phyloP scores from a whole-genome alignment of 2,888 invertebrate species.

The Acanthosoma haemorrhoidale region DNA sequence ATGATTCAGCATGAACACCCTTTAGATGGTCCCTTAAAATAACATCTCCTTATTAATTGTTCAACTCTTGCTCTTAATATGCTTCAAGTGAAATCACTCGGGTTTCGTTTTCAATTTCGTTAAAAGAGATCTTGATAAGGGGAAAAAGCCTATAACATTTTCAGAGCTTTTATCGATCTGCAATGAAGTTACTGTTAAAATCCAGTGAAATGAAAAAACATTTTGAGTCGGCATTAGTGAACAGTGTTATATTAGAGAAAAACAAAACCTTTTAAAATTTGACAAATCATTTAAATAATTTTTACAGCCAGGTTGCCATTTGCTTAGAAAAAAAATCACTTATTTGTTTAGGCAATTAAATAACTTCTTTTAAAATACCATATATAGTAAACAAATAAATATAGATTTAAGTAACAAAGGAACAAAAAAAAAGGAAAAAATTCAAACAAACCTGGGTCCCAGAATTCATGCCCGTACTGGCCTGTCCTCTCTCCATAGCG shows the following conservation, averaged over 20 bases:
- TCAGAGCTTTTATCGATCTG: slow-evolving; percentile 7
- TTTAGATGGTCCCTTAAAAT: not conserved
- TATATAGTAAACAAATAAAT: too few relatives aligned
- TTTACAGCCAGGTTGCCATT: slow-evolving; percentile 18
- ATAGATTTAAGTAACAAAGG: not conserved
- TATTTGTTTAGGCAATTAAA: too few relatives aligned
- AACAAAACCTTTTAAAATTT: not conserved
- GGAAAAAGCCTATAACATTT: slow-evolving; percentile 27
- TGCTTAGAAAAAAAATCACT: not conserved
- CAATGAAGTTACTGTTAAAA: not conserved
- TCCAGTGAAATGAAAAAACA: slow-evolving; percentile 15
- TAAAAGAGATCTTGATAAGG: slow-evolving; percentile 24
- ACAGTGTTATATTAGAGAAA: not conserved
- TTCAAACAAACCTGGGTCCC: slow-evolving; percentile 41
- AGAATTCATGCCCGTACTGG: slow-evolving; percentile 42
- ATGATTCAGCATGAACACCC: slow-evolving; percentile 1
- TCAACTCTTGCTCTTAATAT: not conserved
- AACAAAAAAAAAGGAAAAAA: slow-evolving; percentile 29
- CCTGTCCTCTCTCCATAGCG: slow-evolving; percentile 41
- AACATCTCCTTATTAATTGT: not conserved
- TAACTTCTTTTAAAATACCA: too few relatives aligned
- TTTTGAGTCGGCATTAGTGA: slow-evolving; percentile 23
- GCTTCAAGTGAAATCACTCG: slow-evolving; percentile 2
- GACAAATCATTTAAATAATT: not conserved
- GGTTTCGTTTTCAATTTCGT: slow-evolving; percentile 8